Conservation (phyloP, 2,797 vertebrate genomes). For the Synaphobranchus kaupii region DNA sequence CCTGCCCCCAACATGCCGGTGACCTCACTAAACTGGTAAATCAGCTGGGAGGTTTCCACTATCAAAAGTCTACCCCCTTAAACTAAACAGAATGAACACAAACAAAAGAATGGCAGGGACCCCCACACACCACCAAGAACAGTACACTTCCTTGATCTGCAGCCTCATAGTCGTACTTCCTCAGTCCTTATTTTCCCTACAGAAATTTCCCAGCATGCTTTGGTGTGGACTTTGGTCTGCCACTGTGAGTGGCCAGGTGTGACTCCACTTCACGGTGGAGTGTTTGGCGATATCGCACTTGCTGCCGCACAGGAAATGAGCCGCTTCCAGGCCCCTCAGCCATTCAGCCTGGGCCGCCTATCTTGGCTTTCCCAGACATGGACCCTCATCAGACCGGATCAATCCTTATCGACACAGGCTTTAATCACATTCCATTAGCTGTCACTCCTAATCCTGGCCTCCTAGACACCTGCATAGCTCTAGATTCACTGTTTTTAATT, state of each 20-base stretch:
- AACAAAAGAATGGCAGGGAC: not conserved
- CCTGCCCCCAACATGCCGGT: not conserved
- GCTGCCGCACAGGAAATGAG: slow-evolving; percentile 1
- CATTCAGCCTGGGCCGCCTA: slow-evolving; percentile 10
- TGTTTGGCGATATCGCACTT: not conserved
- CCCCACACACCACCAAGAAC: not conserved
- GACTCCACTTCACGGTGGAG: slow-evolving; percentile 4
- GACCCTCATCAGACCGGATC: slow-evolving; percentile 59
- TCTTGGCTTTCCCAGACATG: slow-evolving; percentile 49
- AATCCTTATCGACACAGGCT: slow-evolving; percentile 77
- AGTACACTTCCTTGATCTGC: not conserved
- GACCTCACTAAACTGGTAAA: not conserved
- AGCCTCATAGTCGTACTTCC: not conserved
- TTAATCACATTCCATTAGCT: slow-evolving; percentile 87
- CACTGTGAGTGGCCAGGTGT: not conserved
- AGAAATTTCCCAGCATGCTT: not conserved
- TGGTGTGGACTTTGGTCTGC: not conserved
- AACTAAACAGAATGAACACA: not conserved
- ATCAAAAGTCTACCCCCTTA: not conserved
- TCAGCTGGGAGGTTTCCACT: not conserved
- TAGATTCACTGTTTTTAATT: not conserved
- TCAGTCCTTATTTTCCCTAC: not conserved
- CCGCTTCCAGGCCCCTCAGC: not conserved
- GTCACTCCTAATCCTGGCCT: slow-evolving; percentile 54
- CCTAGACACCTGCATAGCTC: not conserved